A percentile compares a stretch with the other conserved stretches of the same genome.
Conservation (phyloP, 2,888 invertebrate species). For the Trimorus sp. region DNA sequence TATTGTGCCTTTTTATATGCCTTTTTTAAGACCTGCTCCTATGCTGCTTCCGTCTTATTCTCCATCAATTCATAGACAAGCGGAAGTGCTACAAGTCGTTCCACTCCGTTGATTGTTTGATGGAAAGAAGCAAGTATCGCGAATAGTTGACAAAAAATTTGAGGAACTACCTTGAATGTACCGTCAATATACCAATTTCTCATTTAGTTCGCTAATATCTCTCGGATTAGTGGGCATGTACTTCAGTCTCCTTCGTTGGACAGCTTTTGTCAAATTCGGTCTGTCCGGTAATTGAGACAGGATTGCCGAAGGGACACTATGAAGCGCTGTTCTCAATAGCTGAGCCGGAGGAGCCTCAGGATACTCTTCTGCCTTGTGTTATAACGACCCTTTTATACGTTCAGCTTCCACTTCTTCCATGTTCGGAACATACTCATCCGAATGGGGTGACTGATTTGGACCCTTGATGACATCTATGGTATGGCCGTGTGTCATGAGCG, state of each 20-base stretch:
- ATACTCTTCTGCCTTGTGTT: constrained; percentile 22
- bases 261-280: constrained; percentile 4
- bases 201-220: too few species aligned
- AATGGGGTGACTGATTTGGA: background rate
- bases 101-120: background rate
- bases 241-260: background rate
- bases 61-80: background rate
- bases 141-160: background rate
- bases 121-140: background rate
- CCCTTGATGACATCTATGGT: background rate
- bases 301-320: constrained; percentile 11
- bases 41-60: constrained; percentile 10
- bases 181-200: constrained; percentile 3
- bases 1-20: too few species aligned
- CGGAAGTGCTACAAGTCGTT: background rate
- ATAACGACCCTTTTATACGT: background rate
- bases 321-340: constrained; percentile 18
- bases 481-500: background rate
- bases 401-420: too few species aligned
- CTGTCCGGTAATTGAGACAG: constrained; percentile 12
- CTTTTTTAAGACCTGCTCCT: too few species aligned
- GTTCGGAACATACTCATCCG: too few species aligned
- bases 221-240: constrained; percentile 11
- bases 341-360: constrained; percentile 19
- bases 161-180: background rate